phyloP scores from a whole-genome alignment of 2,888 invertebrate genomes.

The Ophion slaviceki region DNA sequence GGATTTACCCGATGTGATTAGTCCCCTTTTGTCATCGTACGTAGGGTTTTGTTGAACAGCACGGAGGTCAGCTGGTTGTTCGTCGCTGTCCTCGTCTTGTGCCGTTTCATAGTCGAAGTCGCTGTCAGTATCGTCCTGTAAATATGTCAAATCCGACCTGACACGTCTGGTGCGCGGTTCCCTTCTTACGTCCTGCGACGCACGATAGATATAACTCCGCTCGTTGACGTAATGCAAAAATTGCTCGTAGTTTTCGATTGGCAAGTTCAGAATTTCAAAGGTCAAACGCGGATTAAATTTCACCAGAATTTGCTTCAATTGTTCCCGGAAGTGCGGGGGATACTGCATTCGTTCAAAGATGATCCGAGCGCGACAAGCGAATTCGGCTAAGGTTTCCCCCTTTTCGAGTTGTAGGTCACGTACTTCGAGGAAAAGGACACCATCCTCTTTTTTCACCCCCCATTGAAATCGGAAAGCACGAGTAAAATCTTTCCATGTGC shows the following conservation, averaged over 20 bases:
- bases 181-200: background rate
- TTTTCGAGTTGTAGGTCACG: conserved; percentile 37
- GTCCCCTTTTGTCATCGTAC: background rate
- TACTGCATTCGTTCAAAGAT: conserved; percentile 55
- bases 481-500: background rate
- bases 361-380: conserved; percentile 41
- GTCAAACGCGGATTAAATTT: conserved; percentile 56
- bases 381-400: conserved; percentile 51
- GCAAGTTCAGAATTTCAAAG: conserved; percentile 44
- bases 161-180: background rate
- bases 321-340: conserved; percentile 46
- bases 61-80: background rate
- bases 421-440: conserved; percentile 43
- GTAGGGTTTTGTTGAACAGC: background rate
- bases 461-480: conserved; percentile 56
- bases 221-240: conserved; percentile 51
- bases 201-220: conserved; percentile 33
- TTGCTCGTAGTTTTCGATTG: conserved; percentile 31
- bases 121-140: background rate
- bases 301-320: conserved; percentile 49
- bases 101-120: background rate
- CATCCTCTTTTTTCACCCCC: conserved; percentile 54
- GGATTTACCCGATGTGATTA: background rate
- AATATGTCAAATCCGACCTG: background rate
- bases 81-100: background rate